phyloP scores from a whole-genome alignment of 2,888 invertebrate species.

The Clepsis dumicolana region DNA sequence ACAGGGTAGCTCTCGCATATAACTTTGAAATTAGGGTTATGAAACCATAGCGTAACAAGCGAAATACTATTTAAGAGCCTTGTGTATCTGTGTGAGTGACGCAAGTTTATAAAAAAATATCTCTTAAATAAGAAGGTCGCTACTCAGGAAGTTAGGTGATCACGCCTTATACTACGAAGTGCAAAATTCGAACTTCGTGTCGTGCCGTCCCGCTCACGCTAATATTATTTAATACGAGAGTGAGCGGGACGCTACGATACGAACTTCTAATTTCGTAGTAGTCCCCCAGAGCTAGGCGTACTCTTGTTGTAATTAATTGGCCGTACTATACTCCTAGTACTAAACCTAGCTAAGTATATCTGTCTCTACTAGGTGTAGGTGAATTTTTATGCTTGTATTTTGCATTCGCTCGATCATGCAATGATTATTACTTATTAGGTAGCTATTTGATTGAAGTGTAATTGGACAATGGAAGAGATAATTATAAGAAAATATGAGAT shows the following conservation, averaged over 20 bases:
- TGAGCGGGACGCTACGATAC: no score
- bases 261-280: no score
- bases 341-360: slow-evolving; percentile 3
- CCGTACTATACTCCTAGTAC: slow-evolving; percentile 26
- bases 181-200: no score
- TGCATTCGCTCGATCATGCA: background rate
- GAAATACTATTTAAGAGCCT: background rate
- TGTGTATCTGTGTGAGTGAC: background rate
- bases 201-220: no score
- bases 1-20: no score
- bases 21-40: background rate
- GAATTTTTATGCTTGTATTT: background rate
- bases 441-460: slow-evolving; percentile 20
- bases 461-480: slow-evolving; percentile 18
- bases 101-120: background rate
- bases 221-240: no score
- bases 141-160: no score
- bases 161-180: no score
- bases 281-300: background rate
- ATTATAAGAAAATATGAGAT: slow-evolving; percentile 19
- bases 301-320: slow-evolving; percentile 9
- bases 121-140: background rate
- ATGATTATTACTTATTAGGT: slow-evolving; percentile 6
- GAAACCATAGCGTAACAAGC: background rate
- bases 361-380: slow-evolving; percentile 20